A percentile compares a stretch with the other conserved stretches of the same genome.
Evolutionary conservation across 1,140 invertebrate genomes (phyloP).

Genomic region (Leptinotarsa undecemlineata): DNA sequence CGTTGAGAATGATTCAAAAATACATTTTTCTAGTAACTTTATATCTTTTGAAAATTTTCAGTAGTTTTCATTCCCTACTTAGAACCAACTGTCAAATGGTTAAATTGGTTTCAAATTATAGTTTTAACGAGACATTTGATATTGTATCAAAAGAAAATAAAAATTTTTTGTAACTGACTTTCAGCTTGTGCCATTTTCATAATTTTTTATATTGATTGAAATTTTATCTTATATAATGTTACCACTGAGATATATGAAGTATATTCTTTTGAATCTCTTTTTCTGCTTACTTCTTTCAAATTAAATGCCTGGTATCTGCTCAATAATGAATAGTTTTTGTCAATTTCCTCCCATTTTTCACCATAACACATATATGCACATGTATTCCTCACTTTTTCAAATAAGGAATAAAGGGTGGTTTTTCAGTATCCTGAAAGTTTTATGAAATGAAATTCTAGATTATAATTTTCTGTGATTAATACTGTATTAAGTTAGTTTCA

Average conservation of each 20-base stretch:
- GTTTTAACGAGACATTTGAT: background rate
- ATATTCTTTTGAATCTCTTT: no score
- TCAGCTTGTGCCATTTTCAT: background rate
- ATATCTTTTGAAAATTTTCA: background rate
- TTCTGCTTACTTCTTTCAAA: no score
- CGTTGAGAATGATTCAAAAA: background rate
- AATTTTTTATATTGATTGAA: background rate
- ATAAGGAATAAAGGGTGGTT: no score
- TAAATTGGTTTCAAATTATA: constrained; percentile 1
- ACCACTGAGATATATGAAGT: no score
- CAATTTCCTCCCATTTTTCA: background rate
- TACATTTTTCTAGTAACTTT: background rate
- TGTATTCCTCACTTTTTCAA: background rate
- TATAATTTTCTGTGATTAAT: no score
- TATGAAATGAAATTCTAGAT: no score
- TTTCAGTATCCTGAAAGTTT: no score
- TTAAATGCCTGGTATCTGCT: background rate
- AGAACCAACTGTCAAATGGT: background rate
- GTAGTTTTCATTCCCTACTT: background rate
- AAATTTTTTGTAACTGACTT: background rate
- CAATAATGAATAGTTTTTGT: background rate
- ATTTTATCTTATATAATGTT: background rate
- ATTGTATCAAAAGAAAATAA: constrained; percentile 5
- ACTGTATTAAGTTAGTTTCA: no score
- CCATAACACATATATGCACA: no score